A percentile compares a stretch with the other conserved stretches of the same genome.
These are phyloP conservation scores for Stenichneumon culpator DNA, from an alignment of 2,888 invertebrate genomes.

Conservation along the genomic window DNA sequence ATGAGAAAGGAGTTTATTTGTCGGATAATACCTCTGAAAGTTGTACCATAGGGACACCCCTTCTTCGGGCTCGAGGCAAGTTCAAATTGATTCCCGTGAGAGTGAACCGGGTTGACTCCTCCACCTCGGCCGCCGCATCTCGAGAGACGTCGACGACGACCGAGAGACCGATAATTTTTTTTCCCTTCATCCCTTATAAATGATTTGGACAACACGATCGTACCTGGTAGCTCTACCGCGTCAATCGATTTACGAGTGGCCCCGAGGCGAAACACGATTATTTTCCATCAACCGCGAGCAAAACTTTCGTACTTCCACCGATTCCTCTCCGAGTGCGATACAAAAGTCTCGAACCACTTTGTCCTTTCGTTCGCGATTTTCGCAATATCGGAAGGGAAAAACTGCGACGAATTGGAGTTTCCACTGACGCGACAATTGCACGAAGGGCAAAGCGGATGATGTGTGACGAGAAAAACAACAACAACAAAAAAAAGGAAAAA, in stretches of 20 bases:
- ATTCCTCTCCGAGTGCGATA: background rate
- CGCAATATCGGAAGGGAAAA: constrained; percentile 8
- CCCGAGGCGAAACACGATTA: constrained; percentile 48
- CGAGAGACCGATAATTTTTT: constrained; percentile 15
- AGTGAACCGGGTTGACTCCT: constrained; percentile 18
- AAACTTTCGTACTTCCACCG: constrained; percentile 21
- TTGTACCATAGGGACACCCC: background rate
- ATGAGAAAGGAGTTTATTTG: constrained; percentile 20
- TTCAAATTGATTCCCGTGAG: constrained; percentile 22
- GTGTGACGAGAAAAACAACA: constrained; percentile 9
- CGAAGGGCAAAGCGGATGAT: constrained; percentile 5
- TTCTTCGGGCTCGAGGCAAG: background rate
- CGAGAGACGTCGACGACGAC: constrained; percentile 16
- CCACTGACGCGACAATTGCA: background rate
- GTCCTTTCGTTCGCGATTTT: background rate
- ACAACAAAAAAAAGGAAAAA: background rate
- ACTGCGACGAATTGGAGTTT: background rate
- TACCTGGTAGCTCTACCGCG: background rate
- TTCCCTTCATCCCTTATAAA: constrained; percentile 38
- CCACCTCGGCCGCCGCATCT: background rate
- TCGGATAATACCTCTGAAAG: constrained; percentile 21
- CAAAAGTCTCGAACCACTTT: constrained; percentile 18
- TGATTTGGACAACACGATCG: constrained; percentile 35
- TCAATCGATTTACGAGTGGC: constrained; percentile 2
- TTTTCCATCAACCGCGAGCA: constrained; percentile 22